These are phyloP conservation scores for Cordylochernes scorpioides DNA, from an alignment of 2,888 invertebrate species.

Conservation along the genomic window DNA sequence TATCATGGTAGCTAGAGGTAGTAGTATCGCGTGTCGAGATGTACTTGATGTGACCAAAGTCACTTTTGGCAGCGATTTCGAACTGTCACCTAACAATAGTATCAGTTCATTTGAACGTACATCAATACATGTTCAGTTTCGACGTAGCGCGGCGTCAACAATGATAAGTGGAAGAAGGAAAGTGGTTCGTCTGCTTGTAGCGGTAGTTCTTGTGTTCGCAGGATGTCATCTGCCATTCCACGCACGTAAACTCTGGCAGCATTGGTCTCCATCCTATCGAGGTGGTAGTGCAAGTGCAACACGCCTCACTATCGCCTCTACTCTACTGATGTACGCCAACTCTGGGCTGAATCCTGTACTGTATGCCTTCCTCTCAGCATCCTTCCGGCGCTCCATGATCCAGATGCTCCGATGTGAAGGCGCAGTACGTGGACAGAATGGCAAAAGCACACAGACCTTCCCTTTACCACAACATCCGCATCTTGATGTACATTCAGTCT, in stretches of 20 bases:
- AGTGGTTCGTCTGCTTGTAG: conserved; percentile 63
- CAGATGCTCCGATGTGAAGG: conserved; percentile 37
- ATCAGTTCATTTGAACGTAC: too few relatives aligned
- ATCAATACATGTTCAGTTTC: too few relatives aligned
- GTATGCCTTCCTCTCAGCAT: conserved; percentile 57
- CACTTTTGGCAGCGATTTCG: too few relatives aligned
- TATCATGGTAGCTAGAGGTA: too few relatives aligned
- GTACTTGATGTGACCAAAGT: too few relatives aligned
- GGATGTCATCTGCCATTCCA: conserved; percentile 69
- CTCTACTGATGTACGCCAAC: conserved; percentile 61
- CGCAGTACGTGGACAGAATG: too few relatives aligned
- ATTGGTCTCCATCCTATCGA: conserved; percentile 42
- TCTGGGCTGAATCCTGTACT: conserved; percentile 67
- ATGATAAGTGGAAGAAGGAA: conserved; percentile 51
- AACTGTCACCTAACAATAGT: too few relatives aligned
- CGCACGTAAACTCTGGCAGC: conserved; percentile 59
- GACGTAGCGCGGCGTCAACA: too few relatives aligned
- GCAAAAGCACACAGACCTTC: too few relatives aligned
- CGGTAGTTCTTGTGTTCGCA: conserved; percentile 63
- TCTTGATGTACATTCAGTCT: too few relatives aligned
- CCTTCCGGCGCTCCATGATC: conserved; percentile 55
- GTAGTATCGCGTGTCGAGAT: too few relatives aligned
- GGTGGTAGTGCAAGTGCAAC: conserved; percentile 46
- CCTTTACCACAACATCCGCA: too few relatives aligned
- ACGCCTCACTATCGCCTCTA: conserved; percentile 53